Evolutionary conservation across 2,113 vertebrate species (phyloP).

Genomic region (Hemibagrus wyckioides): DNA sequence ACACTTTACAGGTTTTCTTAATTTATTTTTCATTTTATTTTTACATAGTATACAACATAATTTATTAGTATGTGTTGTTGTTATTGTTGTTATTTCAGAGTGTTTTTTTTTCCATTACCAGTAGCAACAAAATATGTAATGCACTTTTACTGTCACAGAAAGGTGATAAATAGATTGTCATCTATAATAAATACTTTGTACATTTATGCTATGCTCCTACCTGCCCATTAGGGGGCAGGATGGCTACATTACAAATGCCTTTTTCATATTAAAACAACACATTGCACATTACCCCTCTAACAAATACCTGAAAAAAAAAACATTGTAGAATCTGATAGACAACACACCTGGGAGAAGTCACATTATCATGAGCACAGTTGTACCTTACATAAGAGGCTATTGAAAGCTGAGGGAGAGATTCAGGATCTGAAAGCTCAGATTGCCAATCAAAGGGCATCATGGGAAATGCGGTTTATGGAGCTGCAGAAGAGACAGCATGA

Average conservation of each 20-base stretch:
- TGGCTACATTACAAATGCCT: constrained; percentile 5
- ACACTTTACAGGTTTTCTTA: constrained; percentile 52
- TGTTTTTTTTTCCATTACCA: neutral
- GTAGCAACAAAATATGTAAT: neutral
- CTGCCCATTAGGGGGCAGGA: constrained; percentile 45
- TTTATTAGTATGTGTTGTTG: neutral
- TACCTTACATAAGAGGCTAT: constrained; percentile 68
- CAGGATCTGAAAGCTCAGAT: constrained; percentile 76
- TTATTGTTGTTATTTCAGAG: neutral
- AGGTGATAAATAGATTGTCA: neutral
- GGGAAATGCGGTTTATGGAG: constrained; percentile 77
- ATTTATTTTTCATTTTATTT: neutral
- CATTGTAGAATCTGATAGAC: constrained; percentile 48
- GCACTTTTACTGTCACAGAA: neutral
- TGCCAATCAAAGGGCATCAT: constrained; percentile 74
- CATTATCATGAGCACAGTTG: constrained; percentile 49
- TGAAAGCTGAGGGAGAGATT: constrained; percentile 73
- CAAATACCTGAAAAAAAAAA: neutral
- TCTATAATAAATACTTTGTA: neutral
- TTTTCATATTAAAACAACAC: neutral
- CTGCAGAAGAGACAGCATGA: constrained; percentile 75
- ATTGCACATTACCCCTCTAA: neutral
- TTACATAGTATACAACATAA: neutral
- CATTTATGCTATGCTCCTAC: neutral
- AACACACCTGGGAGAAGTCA: constrained; percentile 47